Base-by-base conservation (phyloP, 2,888 invertebrate genomes). In the Trichacis sp. region DNA sequence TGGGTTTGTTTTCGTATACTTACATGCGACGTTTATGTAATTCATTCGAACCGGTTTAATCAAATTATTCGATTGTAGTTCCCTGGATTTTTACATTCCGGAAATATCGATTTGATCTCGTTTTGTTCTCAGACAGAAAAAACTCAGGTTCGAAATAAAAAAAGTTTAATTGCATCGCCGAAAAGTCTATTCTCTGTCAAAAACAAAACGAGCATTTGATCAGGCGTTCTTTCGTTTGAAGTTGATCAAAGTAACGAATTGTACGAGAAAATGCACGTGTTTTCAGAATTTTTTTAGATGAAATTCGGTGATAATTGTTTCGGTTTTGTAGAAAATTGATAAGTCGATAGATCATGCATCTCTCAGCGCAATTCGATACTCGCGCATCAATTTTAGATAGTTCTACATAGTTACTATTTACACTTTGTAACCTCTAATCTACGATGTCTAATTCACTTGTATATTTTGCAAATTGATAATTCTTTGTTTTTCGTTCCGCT, bases 1-100 rank as follows among this genome's bases (percentile, higher is more conserved):
- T n/a, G n/a, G n/a, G n/a, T n/a, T n/a, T n/a, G n/a, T 3, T 76
- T 69, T 81, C 81, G 81, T 81, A 81, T 81, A 81, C 81, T 81
- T 81, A 81, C 78, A 76, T 79, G 73, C 73, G 73, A 75, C 73
- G 71, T 73, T 69, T 73, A 68, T 70, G 71, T 73, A 74, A 77
- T 74, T 77, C 70, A 68, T 71, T 76, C 75, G 75, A 75, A 73
- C 69, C 72, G 74, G 76, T 66, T 77, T 77, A 8, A 72, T 78
- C 74, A 73, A 78, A 78, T 75, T 74, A 77, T 79, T 74, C 68
- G 59, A 75, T 73, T 74, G 68, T 71, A 73, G 72, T 75, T 73
- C 71, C 69, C 64, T 61, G 58, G 68, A 70, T 72, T 68, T 67
- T 58, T 68, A 65, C 63, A 61, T 50, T 63, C 59, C 24, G 36